Conservation (phyloP, 92 coral and sea anemone species). For the Umimayanthus chanpuru region DNA sequence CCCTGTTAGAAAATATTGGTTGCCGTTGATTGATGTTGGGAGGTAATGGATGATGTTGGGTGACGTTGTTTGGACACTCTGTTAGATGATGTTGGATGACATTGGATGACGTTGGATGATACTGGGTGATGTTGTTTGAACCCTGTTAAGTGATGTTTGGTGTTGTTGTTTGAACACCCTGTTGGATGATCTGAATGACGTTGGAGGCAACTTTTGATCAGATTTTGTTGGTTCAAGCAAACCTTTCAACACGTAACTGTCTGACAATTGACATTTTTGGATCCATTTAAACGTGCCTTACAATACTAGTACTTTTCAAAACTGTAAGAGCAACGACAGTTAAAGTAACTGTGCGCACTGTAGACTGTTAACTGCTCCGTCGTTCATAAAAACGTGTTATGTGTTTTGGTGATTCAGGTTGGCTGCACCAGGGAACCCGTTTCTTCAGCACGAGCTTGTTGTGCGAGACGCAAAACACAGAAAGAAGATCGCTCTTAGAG, state of each 20-base stretch:
- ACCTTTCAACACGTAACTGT: background rate
- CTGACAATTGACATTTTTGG: slow-evolving; percentile 18
- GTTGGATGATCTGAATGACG: background rate
- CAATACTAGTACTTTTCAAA: too few relatives aligned
- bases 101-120: too few relatives aligned
- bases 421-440: slow-evolving; percentile 53
- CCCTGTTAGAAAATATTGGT: too few relatives aligned
- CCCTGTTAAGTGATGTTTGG: too few relatives aligned
- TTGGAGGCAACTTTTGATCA: background rate
- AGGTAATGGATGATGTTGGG: too few relatives aligned
- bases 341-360: background rate
- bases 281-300: background rate
- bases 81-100: too few relatives aligned
- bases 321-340: background rate
- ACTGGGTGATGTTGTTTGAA: too few relatives aligned
- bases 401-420: slow-evolving; percentile 21
- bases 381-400: too few relatives aligned
- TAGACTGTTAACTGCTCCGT: background rate
- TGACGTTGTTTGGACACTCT: too few relatives aligned
- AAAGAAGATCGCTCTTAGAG: slow-evolving; percentile 64
- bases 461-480: slow-evolving; percentile 50
- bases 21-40: too few relatives aligned
- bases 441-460: slow-evolving; percentile 45
- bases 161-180: too few relatives aligned
- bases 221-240: background rate